Conservation (phyloP, 2,113 vertebrate genomes). For the Anas platyrhynchos region DNA sequence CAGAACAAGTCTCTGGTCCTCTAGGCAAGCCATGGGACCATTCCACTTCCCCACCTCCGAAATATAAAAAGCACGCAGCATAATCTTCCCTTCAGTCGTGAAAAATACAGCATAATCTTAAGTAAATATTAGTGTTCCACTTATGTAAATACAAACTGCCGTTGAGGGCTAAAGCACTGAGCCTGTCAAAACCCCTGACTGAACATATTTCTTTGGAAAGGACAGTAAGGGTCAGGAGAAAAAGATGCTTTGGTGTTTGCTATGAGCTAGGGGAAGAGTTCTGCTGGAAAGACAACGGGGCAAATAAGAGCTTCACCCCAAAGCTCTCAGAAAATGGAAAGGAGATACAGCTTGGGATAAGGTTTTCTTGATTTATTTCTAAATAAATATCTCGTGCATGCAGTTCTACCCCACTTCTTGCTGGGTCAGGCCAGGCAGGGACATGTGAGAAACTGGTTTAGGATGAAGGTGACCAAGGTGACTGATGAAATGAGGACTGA, state of each 20-base stretch:
- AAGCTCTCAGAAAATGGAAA: neutral
- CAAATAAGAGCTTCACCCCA: neutral
- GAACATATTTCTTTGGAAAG: neutral
- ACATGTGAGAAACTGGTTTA: neutral
- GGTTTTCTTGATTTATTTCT: neutral
- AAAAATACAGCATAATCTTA: slow-evolving; percentile 51
- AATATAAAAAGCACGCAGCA: slow-evolving; percentile 21
- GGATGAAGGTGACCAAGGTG: neutral
- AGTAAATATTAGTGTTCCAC: slow-evolving; percentile 58
- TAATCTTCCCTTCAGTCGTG: slow-evolving; percentile 37
- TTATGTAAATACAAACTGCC: slow-evolving; percentile 49
- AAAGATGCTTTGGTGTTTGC: neutral
- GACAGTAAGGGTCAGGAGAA: neutral
- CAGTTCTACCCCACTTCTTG: neutral
- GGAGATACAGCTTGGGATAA: neutral
- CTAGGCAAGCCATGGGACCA: neutral
- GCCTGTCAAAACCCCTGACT: slow-evolving; percentile 27
- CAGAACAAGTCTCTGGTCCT: slow-evolving; percentile 12
- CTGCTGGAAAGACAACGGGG: neutral
- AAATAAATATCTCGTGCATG: neutral
- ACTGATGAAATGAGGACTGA: neutral
- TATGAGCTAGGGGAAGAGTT: neutral
- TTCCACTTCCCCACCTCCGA: neutral
- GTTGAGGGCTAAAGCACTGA: slow-evolving; percentile 27
- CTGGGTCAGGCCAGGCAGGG: neutral